Evolutionary conservation across 2,113 vertebrate genomes (phyloP).

Genomic region (Gopherus evgoodei): DNA sequence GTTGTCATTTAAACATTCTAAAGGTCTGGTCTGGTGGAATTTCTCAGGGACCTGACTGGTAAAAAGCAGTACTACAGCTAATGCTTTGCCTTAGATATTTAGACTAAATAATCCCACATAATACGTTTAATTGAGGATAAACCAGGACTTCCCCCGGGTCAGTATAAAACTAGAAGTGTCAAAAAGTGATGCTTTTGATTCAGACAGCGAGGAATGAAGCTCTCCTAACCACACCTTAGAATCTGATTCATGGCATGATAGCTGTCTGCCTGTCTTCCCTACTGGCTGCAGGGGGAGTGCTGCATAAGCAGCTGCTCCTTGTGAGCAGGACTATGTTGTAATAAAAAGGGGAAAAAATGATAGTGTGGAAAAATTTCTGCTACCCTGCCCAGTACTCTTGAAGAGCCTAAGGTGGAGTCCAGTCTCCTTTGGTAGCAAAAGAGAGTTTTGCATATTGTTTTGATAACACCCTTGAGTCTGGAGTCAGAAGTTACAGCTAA

Average conservation of each 20-base stretch:
- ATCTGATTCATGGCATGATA: slow-evolving; percentile 58
- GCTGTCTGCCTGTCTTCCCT: slow-evolving; percentile 61
- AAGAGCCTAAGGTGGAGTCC: not conserved
- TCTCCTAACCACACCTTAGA: not conserved
- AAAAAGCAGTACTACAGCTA: not conserved
- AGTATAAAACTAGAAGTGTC: slow-evolving; percentile 11
- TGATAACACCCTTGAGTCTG: not conserved
- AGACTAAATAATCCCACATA: not conserved
- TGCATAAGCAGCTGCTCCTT: slow-evolving; percentile 54
- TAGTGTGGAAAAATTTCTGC: slow-evolving; percentile 19
- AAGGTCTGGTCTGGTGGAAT: not conserved
- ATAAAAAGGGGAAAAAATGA: not conserved
- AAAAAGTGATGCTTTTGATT: slow-evolving; percentile 56
- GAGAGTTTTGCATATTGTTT: not conserved
- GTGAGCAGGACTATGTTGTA: not conserved
- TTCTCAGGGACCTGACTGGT: not conserved
- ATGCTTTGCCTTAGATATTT: not conserved
- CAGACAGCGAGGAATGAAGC: slow-evolving; percentile 15
- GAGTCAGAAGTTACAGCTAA: not conserved
- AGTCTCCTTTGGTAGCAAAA: not conserved
- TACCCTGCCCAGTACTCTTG: not conserved
- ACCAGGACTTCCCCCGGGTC: not conserved
- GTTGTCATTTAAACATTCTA: not conserved
- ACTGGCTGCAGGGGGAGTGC: not conserved
- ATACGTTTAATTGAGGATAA: not conserved